These are phyloP conservation scores for Nerophis lumbriciformis DNA, from an alignment of 2,113 vertebrate genomes.

Conservation along the genomic window DNA sequence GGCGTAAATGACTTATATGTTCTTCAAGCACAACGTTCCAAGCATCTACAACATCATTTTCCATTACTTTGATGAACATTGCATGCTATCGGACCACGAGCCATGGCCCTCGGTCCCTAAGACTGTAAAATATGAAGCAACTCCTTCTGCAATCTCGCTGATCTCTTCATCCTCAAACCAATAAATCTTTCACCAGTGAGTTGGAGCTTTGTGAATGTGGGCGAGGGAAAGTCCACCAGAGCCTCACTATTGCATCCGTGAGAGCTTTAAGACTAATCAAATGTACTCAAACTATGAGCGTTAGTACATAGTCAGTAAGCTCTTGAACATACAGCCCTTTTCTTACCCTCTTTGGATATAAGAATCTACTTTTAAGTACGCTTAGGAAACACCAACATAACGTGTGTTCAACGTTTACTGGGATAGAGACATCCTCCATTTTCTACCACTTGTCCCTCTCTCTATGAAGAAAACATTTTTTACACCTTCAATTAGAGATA, in stretches of 20 bases:
- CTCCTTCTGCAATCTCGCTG: slow-evolving; percentile 57
- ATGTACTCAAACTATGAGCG: slow-evolving; percentile 33
- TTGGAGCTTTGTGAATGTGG: slow-evolving; percentile 11
- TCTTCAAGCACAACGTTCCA: slow-evolving; percentile 17
- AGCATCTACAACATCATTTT: slow-evolving; percentile 49
- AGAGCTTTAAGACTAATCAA: slow-evolving; percentile 48
- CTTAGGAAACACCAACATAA: slow-evolving; percentile 24
- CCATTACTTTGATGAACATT: slow-evolving; percentile 61
- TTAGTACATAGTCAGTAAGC: slow-evolving; percentile 9
- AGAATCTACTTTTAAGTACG: slow-evolving; percentile 14
- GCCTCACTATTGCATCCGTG: slow-evolving; percentile 34
- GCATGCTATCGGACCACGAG: slow-evolving; percentile 48
- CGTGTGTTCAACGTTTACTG: not conserved
- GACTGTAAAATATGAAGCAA: slow-evolving; percentile 65
- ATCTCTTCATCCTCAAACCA: slow-evolving; percentile 58
- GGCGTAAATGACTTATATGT: slow-evolving; percentile 35
- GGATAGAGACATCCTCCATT: not conserved
- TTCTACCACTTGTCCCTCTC: not conserved
- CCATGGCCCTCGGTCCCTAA: slow-evolving; percentile 30
- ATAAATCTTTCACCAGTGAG: slow-evolving; percentile 62
- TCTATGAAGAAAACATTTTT: not conserved
- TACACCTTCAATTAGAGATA: no score
- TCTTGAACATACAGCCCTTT: slow-evolving; percentile 34
- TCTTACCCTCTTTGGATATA: slow-evolving; percentile 33
- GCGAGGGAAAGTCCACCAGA: slow-evolving; percentile 2